Conservation (phyloP, 2,113 vertebrate species). For the Sorex araneus region DNA sequence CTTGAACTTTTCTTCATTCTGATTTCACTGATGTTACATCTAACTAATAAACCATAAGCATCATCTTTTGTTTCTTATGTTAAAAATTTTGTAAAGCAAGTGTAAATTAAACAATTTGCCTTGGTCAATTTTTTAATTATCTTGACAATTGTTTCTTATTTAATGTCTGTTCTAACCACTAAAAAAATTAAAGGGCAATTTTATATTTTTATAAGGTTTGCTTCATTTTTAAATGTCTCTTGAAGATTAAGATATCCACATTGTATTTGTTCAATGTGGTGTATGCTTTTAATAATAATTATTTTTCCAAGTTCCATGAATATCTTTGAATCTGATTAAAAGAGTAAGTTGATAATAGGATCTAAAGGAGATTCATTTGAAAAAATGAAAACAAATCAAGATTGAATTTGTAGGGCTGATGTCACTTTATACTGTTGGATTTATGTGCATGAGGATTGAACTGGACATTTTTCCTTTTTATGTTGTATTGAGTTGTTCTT, state of each 20-base stretch:
- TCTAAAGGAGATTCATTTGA: slow-evolving; percentile 50
- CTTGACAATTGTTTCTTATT: slow-evolving; percentile 9
- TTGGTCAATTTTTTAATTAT: slow-evolving; percentile 21
- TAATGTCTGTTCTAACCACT: slow-evolving; percentile 26
- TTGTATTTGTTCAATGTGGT: slow-evolving; percentile 43
- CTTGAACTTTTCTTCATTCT: background rate
- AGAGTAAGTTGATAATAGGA: background rate
- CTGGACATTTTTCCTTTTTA: slow-evolving; percentile 79
- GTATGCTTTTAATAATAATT: slow-evolving; percentile 41
- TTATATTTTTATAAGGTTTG: slow-evolving; percentile 10
- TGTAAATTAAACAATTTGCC: slow-evolving; percentile 18
- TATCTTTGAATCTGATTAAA: slow-evolving; percentile 27
- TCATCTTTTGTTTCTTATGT: slow-evolving; percentile 16
- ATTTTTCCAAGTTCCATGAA: slow-evolving; percentile 65
- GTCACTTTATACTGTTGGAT: slow-evolving; percentile 77
- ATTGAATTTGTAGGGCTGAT: slow-evolving; percentile 59
- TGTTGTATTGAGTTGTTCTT: slow-evolving; percentile 84
- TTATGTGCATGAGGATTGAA: slow-evolving; percentile 72
- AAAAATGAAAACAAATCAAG: slow-evolving; percentile 78
- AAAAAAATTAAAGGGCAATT: background rate
- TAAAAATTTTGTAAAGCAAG: background rate
- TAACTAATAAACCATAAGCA: background rate
- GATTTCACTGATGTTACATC: background rate
- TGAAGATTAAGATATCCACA: slow-evolving; percentile 3
- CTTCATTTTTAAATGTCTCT: slow-evolving; percentile 45